phyloP scores from a whole-genome alignment of 2,797 vertebrate genomes.

The Galaxias olidus region DNA sequence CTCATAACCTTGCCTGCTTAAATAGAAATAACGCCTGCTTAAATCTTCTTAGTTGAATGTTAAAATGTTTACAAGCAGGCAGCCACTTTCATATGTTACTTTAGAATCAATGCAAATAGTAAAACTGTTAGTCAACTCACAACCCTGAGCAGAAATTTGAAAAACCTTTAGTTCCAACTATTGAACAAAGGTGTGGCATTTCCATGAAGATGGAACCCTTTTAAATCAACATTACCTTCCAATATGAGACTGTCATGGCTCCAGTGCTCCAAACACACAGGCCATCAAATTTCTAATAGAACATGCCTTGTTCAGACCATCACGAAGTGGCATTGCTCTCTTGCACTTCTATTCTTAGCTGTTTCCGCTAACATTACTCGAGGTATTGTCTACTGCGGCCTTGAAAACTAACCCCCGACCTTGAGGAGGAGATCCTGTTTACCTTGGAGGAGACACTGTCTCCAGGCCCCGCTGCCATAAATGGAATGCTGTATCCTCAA shows the following conservation, averaged over 20 bases:
- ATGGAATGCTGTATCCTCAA: conserved; percentile 20
- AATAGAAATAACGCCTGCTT: conserved; percentile 18
- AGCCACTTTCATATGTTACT: too few species aligned
- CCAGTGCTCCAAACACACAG: conserved; percentile 56
- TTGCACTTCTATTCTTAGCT: conserved; percentile 80
- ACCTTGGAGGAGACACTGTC: conserved; percentile 72
- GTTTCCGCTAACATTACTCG: conserved; percentile 80
- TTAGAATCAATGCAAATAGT: too few species aligned
- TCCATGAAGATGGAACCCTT: too few species aligned
- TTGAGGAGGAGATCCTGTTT: conserved; percentile 81
- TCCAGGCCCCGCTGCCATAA: conserved; percentile 70
- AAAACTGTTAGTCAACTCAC: too few species aligned
- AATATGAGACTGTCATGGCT: conserved; percentile 24
- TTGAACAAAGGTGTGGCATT: too few species aligned
- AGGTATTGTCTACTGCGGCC: conserved; percentile 79
- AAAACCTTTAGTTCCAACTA: too few species aligned
- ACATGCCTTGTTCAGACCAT: conserved; percentile 69
- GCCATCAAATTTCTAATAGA: conserved; percentile 61
- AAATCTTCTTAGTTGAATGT: too few species aligned
- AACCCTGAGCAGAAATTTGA: too few species aligned
- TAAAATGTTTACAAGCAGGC: too few species aligned
- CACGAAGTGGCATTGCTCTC: conserved; percentile 58
- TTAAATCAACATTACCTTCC: conserved; percentile 1
- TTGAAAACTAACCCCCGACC: conserved; percentile 76
- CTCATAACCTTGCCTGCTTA: conserved; percentile 22